Evolutionary conservation across 2,113 vertebrate genomes (phyloP).

Genomic region (Pachypanchax playfairii): DNA sequence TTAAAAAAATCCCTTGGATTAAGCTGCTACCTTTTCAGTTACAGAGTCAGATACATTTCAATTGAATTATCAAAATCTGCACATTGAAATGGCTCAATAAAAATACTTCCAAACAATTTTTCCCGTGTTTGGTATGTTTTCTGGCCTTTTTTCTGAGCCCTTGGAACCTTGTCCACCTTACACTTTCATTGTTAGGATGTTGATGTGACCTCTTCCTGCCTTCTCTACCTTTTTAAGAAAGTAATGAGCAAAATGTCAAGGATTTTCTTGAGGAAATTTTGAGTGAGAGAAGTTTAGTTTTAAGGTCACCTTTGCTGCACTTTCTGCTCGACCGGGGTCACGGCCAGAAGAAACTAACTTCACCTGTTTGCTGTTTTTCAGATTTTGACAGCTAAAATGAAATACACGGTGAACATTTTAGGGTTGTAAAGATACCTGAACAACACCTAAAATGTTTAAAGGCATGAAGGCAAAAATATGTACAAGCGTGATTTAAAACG

Average conservation of each 20-base stretch:
- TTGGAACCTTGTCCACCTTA: background rate
- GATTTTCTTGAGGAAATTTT: background rate
- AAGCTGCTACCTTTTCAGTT: background rate
- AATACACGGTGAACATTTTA: background rate
- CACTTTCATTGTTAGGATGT: background rate
- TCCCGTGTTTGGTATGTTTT: background rate
- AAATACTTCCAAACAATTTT: background rate
- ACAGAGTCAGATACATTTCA: background rate
- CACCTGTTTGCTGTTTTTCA: background rate
- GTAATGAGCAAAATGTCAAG: background rate
- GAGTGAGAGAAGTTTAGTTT: background rate
- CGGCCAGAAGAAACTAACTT: background rate
- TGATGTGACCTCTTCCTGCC: background rate
- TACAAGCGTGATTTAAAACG: too few species aligned
- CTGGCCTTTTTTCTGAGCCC: conserved; percentile 3
- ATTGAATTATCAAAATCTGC: background rate
- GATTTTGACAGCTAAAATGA: background rate
- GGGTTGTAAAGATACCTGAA: background rate
- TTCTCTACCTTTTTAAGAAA: background rate
- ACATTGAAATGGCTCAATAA: background rate
- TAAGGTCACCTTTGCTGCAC: background rate
- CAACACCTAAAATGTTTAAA: background rate
- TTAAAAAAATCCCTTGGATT: background rate
- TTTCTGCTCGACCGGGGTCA: background rate
- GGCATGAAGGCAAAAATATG: too few species aligned